phyloP scores from a whole-genome alignment of 1,140 invertebrate species.

The Drosophila hydei region DNA sequence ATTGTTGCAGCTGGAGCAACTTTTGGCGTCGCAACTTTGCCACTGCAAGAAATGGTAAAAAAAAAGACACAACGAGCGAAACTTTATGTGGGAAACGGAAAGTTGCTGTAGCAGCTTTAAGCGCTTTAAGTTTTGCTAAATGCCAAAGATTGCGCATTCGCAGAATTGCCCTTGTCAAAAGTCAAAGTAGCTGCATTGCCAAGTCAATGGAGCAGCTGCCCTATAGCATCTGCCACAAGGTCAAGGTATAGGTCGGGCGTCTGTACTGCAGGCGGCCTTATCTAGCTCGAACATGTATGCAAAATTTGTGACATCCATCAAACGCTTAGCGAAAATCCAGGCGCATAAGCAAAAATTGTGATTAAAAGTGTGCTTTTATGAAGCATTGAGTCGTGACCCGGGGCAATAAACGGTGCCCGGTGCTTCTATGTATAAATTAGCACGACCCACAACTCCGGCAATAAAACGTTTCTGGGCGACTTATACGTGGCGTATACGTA shows the following conservation, averaged over 20 bases:
- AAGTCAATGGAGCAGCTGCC: conserved; percentile 10
- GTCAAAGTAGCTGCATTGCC: conserved; percentile 49
- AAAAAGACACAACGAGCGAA: conserved; percentile 21
- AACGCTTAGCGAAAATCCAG: conserved; percentile 34
- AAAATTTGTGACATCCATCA: conserved; percentile 31
- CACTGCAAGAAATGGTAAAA: conserved; percentile 15
- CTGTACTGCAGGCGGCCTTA: not conserved
- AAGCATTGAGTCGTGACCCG: conserved; percentile 65
- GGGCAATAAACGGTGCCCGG: conserved; percentile 43
- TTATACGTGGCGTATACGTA: conserved; percentile 46
- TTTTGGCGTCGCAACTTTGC: conserved; percentile 50
- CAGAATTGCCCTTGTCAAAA: conserved; percentile 37
- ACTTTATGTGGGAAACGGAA: conserved; percentile 49
- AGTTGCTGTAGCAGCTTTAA: conserved; percentile 57
- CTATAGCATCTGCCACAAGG: not conserved
- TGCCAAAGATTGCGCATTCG: conserved; percentile 69
- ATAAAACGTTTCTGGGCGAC: conserved; percentile 71
- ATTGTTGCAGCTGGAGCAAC: conserved; percentile 62
- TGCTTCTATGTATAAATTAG: conserved; percentile 70
- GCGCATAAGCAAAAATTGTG: conserved; percentile 55
- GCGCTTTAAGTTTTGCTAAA: conserved; percentile 66
- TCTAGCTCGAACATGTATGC: conserved; percentile 30
- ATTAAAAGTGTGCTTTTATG: conserved; percentile 79
- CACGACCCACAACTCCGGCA: conserved; percentile 53
- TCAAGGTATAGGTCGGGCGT: conserved; percentile 11